Evolutionary conservation across 2,797 vertebrate species (phyloP), one percentile per base, ranked within the genome.

Genomic region (Podarcis siculus): DNA sequence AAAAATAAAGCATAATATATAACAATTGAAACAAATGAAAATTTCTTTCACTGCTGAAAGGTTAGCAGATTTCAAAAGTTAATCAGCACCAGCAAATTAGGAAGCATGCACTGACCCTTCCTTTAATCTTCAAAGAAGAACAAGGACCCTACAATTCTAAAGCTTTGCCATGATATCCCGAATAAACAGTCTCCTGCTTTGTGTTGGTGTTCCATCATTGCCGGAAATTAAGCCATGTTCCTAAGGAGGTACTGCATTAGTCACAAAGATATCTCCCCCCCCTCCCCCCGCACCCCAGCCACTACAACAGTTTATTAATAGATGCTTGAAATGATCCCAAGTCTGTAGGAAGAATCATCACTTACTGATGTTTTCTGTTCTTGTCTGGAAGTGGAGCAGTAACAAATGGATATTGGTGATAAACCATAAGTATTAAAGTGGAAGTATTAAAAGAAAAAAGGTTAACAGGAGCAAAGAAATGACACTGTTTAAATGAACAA

Each of bases 11-110:
- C 89, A 84, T 27, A 25, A 86, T 32, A 90, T 82, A 61, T 66
- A 73, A 69, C 32, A 91, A 0, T 85, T 73, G 88, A 91, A 93
- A 82, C 13, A 90, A 79, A 93, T 93, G 93, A 93, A 94, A 89
- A 95, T 93, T 45, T 86, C 89, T 83, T 91, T 87, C 88, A 91
- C 85, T 77, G 75, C 92, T 90, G 94, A 92, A 95, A 96, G 94
- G 94, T 93, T 91, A 92, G 91, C 87, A 83, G 13, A 91, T 93
- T 91, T 86, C 58, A 87, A 86, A 88, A 94, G 94, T 90, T 95
- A 94, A 96, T 91, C 96, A 94, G 91, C 90, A 66, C 79, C 49
- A 2, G 0, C 89, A 92, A 93, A 94, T 88, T 80, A 93, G 82
- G 89, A 93, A 83, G 3, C 88, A 64, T 19, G 91, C 94, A 89